Evolutionary conservation across 2,797 vertebrate genomes (phyloP).

Genomic region (Sciaenops ocellatus): DNA sequence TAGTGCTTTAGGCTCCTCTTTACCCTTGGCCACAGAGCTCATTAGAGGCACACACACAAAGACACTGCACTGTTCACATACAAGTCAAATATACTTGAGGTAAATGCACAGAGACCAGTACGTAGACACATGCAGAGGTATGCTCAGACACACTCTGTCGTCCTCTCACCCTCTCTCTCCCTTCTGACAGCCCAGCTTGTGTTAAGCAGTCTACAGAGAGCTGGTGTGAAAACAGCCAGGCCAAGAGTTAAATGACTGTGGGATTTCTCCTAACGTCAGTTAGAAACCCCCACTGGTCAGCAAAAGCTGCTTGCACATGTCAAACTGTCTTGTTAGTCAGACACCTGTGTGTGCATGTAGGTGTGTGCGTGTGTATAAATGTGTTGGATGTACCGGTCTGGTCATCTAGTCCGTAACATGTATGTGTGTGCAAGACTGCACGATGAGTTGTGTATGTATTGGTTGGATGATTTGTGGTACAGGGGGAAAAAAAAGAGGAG

Average conservation of each 20-base stretch:
- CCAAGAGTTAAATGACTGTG: conserved; percentile 72
- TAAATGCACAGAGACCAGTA: conserved; percentile 15
- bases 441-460: conserved; percentile 16
- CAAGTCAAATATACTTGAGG: background rate
- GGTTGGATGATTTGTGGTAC: conserved; percentile 42
- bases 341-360: conserved; percentile 43
- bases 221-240: conserved; percentile 54
- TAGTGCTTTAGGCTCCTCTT: conserved; percentile 15
- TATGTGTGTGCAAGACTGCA: conserved; percentile 16
- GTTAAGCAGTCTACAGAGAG: conserved; percentile 63
- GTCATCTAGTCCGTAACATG: conserved; percentile 15
- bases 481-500: background rate
- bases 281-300: conserved; percentile 69
- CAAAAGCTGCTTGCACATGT: conserved; percentile 65
- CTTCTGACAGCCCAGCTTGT: conserved; percentile 47
- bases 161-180: conserved; percentile 5
- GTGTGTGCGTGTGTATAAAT: background rate
- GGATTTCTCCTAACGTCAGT: conserved; percentile 75
- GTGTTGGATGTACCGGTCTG: conserved; percentile 2
- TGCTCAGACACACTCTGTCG: background rate
- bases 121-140: conserved; percentile 19
- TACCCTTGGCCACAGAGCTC: conserved; percentile 35
- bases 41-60: conserved; percentile 36
- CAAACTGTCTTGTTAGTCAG: conserved; percentile 78
- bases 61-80: background rate